Percentiles rank a stretch among this genome's conserved stretches.
These are phyloP conservation scores for Hyperopisus bebe DNA, from an alignment of 2,113 vertebrate species.

Conservation along the genomic window DNA sequence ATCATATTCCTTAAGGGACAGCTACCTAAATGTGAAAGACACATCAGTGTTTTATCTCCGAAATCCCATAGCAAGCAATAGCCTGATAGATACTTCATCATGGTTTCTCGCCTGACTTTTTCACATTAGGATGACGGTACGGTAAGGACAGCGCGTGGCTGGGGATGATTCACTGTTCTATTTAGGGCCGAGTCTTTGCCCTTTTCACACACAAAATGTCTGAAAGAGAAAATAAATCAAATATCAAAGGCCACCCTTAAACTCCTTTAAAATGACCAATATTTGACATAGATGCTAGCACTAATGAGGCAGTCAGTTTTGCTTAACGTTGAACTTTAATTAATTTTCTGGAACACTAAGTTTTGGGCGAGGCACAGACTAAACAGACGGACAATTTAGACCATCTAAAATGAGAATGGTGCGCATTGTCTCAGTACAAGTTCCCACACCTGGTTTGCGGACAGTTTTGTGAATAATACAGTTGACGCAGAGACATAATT, in stretches of 20 bases:
- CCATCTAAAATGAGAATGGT: neutral
- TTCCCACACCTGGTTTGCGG: neutral
- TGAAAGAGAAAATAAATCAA: slow-evolving; percentile 12
- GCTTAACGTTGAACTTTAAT: neutral
- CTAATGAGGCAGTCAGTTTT: neutral
- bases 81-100: neutral
- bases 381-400: neutral
- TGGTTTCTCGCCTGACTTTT: neutral
- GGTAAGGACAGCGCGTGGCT: neutral
- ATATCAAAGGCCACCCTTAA: slow-evolving; percentile 6
- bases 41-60: neutral
- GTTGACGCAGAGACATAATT: neutral
- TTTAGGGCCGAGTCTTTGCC: neutral
- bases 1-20: neutral
- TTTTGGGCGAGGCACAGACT: neutral
- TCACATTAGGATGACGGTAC: neutral
- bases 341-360: neutral
- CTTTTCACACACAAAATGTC: neutral
- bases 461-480: neutral
- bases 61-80: neutral
- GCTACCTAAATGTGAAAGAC: neutral
- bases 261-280: neutral
- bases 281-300: neutral
- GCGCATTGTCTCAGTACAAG: too few species aligned
- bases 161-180: neutral